Conservation (phyloP, 2,113 vertebrate species). For the Dasypus novemcinctus region DNA sequence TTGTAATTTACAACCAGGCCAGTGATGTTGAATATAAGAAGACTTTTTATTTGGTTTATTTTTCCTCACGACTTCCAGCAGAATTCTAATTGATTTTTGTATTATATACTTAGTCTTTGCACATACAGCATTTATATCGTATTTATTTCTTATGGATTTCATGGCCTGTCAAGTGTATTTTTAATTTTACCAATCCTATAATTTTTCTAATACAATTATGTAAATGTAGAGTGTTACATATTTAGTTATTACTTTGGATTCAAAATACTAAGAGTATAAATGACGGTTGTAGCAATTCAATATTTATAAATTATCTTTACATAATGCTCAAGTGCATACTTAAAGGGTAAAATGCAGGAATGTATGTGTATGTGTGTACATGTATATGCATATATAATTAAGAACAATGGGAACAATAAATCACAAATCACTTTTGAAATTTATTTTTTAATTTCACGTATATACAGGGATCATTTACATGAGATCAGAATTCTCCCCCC, state of each 20-base stretch:
- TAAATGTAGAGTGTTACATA: constrained; percentile 48
- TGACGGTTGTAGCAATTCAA: constrained; percentile 67
- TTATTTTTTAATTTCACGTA: too few species aligned
- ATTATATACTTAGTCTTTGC: constrained; percentile 41
- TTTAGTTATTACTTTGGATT: constrained; percentile 65
- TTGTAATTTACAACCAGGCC: background rate
- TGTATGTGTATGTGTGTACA: background rate
- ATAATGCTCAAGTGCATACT: background rate
- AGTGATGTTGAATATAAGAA: constrained; percentile 27
- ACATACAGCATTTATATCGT: too few species aligned
- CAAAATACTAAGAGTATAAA: constrained; percentile 64
- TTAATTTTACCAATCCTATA: constrained; percentile 60
- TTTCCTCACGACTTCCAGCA: background rate
- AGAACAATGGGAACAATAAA: background rate
- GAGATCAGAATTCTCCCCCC: too few species aligned
- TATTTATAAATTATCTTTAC: background rate
- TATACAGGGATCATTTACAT: background rate
- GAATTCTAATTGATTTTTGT: constrained; percentile 57
- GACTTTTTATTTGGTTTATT: background rate
- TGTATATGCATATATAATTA: too few species aligned
- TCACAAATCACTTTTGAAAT: background rate
- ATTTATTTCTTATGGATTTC: constrained; percentile 46
- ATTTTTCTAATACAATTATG: constrained; percentile 17
- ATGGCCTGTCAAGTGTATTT: constrained; percentile 39
- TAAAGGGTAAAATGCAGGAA: background rate